Evolutionary conservation across 2,113 vertebrate genomes (phyloP).

Genomic region (Heterotilapia buettikoferi): DNA sequence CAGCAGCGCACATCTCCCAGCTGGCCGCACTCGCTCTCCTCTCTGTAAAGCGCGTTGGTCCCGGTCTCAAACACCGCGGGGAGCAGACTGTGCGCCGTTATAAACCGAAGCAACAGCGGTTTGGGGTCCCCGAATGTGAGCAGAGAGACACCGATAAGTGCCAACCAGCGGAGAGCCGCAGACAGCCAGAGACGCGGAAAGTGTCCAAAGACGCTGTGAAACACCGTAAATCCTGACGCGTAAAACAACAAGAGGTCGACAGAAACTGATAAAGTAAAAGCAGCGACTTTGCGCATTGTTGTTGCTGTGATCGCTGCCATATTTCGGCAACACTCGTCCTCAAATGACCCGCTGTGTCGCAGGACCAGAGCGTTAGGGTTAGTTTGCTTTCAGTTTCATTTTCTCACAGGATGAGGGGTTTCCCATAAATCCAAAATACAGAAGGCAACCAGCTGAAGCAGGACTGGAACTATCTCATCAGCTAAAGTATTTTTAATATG

Average conservation of each 20-base stretch:
- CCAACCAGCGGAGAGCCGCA: conserved; percentile 34
- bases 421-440: background rate
- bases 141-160: rapidly evolving
- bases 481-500: too few species aligned
- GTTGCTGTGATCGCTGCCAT: background rate
- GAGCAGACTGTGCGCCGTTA: conserved; percentile 23
- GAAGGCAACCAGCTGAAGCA: rapidly evolving
- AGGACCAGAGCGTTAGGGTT: rapidly evolving
- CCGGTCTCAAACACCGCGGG: conserved; percentile 59
- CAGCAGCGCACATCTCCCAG: conserved; percentile 32
- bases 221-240: background rate
- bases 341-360: background rate
- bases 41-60: background rate
- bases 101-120: conserved; percentile 6
- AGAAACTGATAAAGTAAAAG: rapidly evolving
- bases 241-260: conserved; percentile 42
- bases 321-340: background rate
- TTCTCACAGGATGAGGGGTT: background rate
- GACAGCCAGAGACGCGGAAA: conserved; percentile 33
- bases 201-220: background rate
- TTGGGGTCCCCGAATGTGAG: rapidly evolving
- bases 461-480: too few species aligned
- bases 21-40: background rate
- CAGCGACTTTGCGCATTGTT: rapidly evolving
- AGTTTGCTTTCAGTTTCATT: conserved; percentile 44